Conservation (phyloP, 2,888 invertebrate species). For the Chloromyia formosa region DNA sequence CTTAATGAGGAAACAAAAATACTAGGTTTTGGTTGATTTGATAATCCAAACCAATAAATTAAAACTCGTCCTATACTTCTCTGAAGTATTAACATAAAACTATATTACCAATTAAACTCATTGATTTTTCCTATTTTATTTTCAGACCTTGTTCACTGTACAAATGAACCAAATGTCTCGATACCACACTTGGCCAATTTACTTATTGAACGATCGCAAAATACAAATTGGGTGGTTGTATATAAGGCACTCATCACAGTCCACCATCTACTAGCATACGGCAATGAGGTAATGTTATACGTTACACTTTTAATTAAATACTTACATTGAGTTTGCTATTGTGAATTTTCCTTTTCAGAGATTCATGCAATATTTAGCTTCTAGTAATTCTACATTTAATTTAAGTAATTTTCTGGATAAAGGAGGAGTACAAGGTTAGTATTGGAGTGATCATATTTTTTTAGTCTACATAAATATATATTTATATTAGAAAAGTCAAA, state of each 20-base stretch:
- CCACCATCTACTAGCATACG: slow-evolving; percentile 99
- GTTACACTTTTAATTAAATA: neutral
- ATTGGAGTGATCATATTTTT: no score
- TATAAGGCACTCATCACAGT: slow-evolving; percentile 98
- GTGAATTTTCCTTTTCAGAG: slow-evolving; percentile 70
- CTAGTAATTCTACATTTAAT: slow-evolving; percentile 99
- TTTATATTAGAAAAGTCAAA: no score
- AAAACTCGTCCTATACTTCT: no score
- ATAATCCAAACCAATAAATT: no score
- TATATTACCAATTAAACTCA: no score
- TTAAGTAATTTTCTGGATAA: slow-evolving; percentile 97
- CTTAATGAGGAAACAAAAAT: no score
- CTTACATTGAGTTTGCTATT: slow-evolving; percentile 10
- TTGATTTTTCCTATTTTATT: slow-evolving; percentile 49
- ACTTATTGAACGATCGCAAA: slow-evolving; percentile 96
- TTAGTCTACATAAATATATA: no score
- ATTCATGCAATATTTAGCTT: slow-evolving; percentile 99
- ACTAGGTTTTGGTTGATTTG: no score
- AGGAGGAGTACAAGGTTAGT: slow-evolving; percentile 94
- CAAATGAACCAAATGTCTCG: slow-evolving; percentile 99
- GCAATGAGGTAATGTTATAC: slow-evolving; percentile 87
- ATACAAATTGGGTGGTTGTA: slow-evolving; percentile 98
- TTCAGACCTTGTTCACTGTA: slow-evolving; percentile 98
- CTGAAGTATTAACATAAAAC: no score
- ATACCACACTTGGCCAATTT: slow-evolving; percentile 99